Base-by-base conservation (phyloP, 2,797 vertebrate species). In the Sus cebifrons region DNA sequence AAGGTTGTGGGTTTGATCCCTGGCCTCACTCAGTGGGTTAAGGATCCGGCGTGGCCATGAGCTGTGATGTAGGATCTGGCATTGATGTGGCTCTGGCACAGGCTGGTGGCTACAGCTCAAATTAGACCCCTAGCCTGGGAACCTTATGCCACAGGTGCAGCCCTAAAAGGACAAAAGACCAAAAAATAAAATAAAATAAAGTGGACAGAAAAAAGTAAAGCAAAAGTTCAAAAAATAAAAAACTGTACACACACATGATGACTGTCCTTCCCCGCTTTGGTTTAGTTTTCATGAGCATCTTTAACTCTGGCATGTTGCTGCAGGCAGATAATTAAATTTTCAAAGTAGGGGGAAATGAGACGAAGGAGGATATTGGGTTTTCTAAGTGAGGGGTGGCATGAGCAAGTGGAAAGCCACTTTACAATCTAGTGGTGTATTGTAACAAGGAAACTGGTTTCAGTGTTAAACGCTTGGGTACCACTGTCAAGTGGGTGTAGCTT, bases 291-390 rank as follows among this genome's bases (percentile, higher is more conserved):
- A 73, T 60, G 82, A 88, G 82, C 97, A 87, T 84, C 44, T 96
- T 91, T 87, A 88, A 94, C 73, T 78, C 75, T 62, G 58, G 78
- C 58, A 78, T 96, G 93, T 95, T 92, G 77, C 94, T 89, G 40
- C 36, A 83, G 85, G 95, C 81, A 95, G 70, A 95, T 95, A 95
- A 92, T 89, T 94, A 87, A 93, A 86, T 86, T 91, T 52, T 93
- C 77, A 92, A 91, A 95, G 49, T 56, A 86, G 81, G 93, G 40
- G 81, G 52, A 93, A 92, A 93, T 49, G 32, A 85, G 94, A 89
- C 0, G 81, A 95, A 95, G 78, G 56, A 49, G 20, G 73, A 92
- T 81, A 49, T 20, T 85, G 75, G 7, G 15, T 95, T 91, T 93
- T 90, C 91, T 74, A 82, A 92, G 68, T 32, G 74, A 93, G 78